Evolutionary conservation across 2,113 vertebrate genomes (phyloP).

Genomic region (Australoheros scitulus): DNA sequence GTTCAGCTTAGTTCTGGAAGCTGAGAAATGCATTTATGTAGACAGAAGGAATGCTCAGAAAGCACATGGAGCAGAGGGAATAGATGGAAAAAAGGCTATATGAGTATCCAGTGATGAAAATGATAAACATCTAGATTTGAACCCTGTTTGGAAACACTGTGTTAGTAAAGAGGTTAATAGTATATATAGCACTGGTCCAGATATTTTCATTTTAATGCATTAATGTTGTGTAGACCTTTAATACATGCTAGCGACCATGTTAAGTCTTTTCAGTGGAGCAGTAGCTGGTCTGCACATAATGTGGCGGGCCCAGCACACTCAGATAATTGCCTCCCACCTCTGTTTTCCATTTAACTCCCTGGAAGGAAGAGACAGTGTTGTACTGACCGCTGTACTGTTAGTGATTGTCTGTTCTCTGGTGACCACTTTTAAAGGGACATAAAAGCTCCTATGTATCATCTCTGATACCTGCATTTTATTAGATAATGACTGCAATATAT

Average conservation of each 20-base stretch:
- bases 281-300: constrained; percentile 11
- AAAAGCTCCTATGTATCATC: constrained; percentile 45
- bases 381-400: constrained; percentile 1
- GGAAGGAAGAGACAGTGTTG: neutral
- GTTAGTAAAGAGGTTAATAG: neutral
- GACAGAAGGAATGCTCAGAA: neutral
- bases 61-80: neutral
- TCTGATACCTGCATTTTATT: constrained; percentile 49
- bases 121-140: neutral
- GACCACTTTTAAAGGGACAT: constrained; percentile 46
- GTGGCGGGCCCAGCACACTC: neutral
- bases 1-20: neutral
- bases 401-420: constrained; percentile 43
- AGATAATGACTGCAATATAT: constrained; percentile 58
- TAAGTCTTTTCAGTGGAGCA: neutral
- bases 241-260: neutral
- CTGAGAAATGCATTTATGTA: neutral
- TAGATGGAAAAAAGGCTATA: neutral
- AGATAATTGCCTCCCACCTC: constrained; percentile 8
- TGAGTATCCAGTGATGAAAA: neutral
- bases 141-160: neutral
- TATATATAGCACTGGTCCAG: neutral
- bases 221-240: neutral
- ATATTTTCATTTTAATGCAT: neutral
- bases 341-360: constrained; percentile 40